phyloP scores from a whole-genome alignment of 1,140 invertebrate species.

The Leptoteleia sp. region DNA sequence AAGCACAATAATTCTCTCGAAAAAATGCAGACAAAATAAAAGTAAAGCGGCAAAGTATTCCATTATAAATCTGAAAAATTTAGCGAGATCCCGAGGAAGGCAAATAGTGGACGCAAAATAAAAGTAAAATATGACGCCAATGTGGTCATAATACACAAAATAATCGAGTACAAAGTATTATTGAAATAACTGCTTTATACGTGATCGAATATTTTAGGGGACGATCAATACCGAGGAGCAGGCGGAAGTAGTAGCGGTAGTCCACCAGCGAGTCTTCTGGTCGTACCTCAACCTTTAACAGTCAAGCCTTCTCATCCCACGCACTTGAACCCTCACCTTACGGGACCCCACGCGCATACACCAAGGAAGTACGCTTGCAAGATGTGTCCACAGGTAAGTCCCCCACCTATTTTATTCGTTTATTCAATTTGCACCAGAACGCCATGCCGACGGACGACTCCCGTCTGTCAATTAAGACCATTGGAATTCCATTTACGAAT shows the following conservation, averaged over 20 bases:
- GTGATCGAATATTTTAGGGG: conserved; percentile 73
- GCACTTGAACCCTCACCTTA: conserved; percentile 79
- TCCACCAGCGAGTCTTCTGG: conserved; percentile 85
- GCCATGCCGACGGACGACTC: conserved; percentile 10
- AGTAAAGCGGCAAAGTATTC: conserved; percentile 14
- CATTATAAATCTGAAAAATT: conserved; percentile 34
- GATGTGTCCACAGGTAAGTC: conserved; percentile 98
- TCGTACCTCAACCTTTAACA: conserved; percentile 95
- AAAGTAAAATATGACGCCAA: conserved; percentile 47
- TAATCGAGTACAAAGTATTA: conserved; percentile 52
- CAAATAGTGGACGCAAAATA: conserved; percentile 40
- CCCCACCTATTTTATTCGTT: conserved; percentile 6
- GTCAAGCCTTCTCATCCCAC: conserved; percentile 81
- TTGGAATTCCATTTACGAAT: conserved; percentile 13
- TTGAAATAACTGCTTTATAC: conserved; percentile 56
- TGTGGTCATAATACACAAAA: conserved; percentile 51
- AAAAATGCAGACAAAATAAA: conserved; percentile 3
- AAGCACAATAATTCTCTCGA: too few species aligned
- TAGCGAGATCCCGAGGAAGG: conserved; percentile 3
- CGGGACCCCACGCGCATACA: conserved; percentile 79
- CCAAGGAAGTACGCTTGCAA: conserved; percentile 97
- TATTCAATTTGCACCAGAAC: conserved; percentile 5
- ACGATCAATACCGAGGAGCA: conserved; percentile 81
- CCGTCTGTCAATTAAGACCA: conserved; percentile 35
- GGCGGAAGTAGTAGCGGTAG: conserved; percentile 81